A percentile compares a stretch with the other conserved stretches of the same genome.
Evolutionary conservation across 2,797 vertebrate species (phyloP).

Genomic region (Urosaurus nigricauda): DNA sequence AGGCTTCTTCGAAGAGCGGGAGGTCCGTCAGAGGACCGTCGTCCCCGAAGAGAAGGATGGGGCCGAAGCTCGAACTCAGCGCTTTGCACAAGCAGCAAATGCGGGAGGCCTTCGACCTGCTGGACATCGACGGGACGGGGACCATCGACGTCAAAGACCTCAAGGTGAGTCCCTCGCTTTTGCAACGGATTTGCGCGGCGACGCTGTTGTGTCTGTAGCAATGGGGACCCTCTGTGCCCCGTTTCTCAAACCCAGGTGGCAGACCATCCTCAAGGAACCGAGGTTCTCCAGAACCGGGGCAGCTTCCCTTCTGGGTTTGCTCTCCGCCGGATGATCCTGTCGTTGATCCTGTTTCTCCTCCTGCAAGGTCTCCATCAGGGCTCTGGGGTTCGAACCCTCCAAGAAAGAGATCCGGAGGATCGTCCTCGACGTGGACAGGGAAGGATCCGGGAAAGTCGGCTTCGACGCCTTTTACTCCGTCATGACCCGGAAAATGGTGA

Average conservation of each 20-base stretch:
- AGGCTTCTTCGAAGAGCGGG: slow-evolving; percentile 86
- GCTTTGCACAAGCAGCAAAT: slow-evolving; percentile 91
- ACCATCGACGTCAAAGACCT: slow-evolving; percentile 90
- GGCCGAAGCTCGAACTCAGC: slow-evolving; percentile 85
- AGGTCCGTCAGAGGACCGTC: slow-evolving; percentile 78
- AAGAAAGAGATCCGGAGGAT: slow-evolving; percentile 93
- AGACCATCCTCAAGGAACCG: neutral
- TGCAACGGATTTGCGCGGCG: neutral
- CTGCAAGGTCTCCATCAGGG: slow-evolving; percentile 88
- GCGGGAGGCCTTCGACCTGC: slow-evolving; percentile 90
- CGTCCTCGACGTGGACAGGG: slow-evolving; percentile 88
- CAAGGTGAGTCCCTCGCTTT: slow-evolving; percentile 77
- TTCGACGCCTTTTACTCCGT: slow-evolving; percentile 87
- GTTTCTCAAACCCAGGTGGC: too few relatives aligned
- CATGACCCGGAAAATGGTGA: slow-evolving; percentile 94
- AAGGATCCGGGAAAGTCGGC: slow-evolving; percentile 88
- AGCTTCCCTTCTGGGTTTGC: too few relatives aligned
- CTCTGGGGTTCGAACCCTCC: slow-evolving; percentile 90
- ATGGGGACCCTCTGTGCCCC: too few relatives aligned
- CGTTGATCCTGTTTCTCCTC: neutral
- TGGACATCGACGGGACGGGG: slow-evolving; percentile 88
- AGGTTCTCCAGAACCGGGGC: neutral
- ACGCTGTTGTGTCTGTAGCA: too few relatives aligned
- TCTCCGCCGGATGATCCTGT: neutral
- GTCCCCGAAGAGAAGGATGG: slow-evolving; percentile 81